A percentile compares a stretch with the other conserved stretches of the same genome.
These are phyloP conservation scores for Pseudobourletiella spinata DNA, from an alignment of 1,140 invertebrate genomes.

Conservation along the genomic window DNA sequence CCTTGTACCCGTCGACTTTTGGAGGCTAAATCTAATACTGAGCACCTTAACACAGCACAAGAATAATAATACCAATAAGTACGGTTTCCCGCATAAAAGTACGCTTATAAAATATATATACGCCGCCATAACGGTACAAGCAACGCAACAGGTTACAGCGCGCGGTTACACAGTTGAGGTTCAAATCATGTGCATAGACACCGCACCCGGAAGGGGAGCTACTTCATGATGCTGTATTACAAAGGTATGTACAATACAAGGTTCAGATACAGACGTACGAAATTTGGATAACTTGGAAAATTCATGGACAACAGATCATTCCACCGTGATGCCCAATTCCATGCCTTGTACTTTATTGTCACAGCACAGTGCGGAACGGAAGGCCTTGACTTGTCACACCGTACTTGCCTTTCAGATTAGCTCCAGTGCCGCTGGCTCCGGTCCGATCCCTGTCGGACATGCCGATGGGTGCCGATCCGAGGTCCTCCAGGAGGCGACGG, in stretches of 20 bases:
- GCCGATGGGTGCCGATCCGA: slow-evolving; percentile 49
- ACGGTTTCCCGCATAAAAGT: background rate
- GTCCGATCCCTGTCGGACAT: slow-evolving; percentile 20
- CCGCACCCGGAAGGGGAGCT: background rate
- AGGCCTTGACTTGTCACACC: slow-evolving; percentile 30
- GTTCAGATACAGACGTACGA: no score
- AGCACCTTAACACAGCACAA: background rate
- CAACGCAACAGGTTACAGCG: background rate
- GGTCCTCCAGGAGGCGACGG: slow-evolving; percentile 51
- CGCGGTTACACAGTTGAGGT: no score
- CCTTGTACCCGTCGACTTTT: no score
- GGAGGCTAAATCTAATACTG: no score
- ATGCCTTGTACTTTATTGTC: slow-evolving; percentile 30
- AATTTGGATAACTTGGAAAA: background rate
- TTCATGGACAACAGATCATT: slow-evolving; percentile 14
- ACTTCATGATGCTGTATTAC: background rate
- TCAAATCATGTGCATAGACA: background rate
- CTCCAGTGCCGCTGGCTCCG: background rate
- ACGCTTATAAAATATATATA: background rate
- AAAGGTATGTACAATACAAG: no score
- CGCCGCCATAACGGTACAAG: background rate
- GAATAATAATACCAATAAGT: background rate
- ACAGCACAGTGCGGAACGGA: slow-evolving; percentile 35
- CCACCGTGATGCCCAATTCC: slow-evolving; percentile 21
- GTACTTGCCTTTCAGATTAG: slow-evolving; percentile 42